Evolutionary conservation across 2,888 invertebrate genomes (phyloP).

Genomic region (Aspidiotus destructor): DNA sequence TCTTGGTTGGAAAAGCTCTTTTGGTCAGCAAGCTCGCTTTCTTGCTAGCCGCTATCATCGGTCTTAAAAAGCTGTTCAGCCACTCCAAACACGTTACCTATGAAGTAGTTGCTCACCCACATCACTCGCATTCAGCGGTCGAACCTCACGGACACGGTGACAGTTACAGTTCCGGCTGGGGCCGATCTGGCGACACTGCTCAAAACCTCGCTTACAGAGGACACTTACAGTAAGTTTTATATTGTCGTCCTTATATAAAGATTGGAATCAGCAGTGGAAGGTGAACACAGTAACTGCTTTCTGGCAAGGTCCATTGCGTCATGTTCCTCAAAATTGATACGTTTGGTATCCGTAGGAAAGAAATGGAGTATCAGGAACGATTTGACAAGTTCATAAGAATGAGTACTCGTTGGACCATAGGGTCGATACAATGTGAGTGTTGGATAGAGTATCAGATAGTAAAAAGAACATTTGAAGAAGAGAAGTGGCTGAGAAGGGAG

Average conservation of each 20-base stretch:
- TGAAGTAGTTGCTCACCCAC: constrained; percentile 63
- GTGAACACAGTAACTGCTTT: too few species aligned
- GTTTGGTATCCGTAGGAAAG: too few species aligned
- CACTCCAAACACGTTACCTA: constrained; percentile 64
- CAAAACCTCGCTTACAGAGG: constrained; percentile 56
- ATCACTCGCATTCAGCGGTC: constrained; percentile 48
- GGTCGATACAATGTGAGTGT: too few species aligned
- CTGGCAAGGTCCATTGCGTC: too few species aligned
- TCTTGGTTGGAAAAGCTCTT: constrained; percentile 75
- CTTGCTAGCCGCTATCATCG: constrained; percentile 67
- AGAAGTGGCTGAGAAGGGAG: too few species aligned
- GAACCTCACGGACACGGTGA: constrained; percentile 40
- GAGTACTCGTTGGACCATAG: too few species aligned
- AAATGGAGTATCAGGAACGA: too few species aligned
- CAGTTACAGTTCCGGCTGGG: constrained; percentile 41
- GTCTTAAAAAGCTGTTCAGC: constrained; percentile 69
- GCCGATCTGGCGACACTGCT: constrained; percentile 42
- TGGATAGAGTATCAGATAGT: too few species aligned
- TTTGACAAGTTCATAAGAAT: too few species aligned
- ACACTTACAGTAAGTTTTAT: constrained; percentile 44
- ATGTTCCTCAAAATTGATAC: neutral
- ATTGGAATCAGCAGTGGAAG: too few species aligned
- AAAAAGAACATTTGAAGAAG: too few species aligned
- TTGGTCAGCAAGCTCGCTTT: constrained; percentile 76
- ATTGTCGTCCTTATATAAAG: neutral